These are phyloP conservation scores for Mesorhabditis sp. DNA, from an alignment of 2,888 invertebrate species.

Conservation along the genomic window DNA sequence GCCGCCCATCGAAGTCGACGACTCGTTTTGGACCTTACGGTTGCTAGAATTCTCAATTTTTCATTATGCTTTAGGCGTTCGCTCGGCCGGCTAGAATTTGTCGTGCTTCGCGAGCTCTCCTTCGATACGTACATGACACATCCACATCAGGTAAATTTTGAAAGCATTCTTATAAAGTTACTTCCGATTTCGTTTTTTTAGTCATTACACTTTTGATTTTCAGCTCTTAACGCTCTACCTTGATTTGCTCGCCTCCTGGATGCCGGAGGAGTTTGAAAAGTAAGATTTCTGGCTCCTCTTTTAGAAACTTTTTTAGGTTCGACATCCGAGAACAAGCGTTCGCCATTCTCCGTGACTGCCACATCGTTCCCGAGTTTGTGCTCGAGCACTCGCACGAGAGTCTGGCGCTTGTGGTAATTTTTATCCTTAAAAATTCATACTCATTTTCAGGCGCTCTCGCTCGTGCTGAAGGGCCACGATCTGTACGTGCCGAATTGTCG, in stretches of 20 bases:
- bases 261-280: conserved; percentile 14
- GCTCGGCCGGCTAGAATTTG: conserved; percentile 17
- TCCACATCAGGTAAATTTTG: conserved; percentile 13
- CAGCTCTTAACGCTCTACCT: conserved; percentile 16
- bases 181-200: not conserved
- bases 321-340: not conserved
- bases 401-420: conserved; percentile 14
- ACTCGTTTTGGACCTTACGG: conserved; percentile 10
- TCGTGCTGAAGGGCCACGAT: conserved; percentile 10
- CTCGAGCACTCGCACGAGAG: conserved; percentile 9
- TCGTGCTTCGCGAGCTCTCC: conserved; percentile 15
- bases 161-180: not conserved
- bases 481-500: conserved; percentile 12
- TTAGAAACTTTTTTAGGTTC: not conserved
- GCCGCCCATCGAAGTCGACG: conserved; percentile 8
- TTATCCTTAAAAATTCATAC: not conserved
- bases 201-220: conserved; percentile 5
- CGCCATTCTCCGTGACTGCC: conserved; percentile 12
- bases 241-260: conserved; percentile 15
- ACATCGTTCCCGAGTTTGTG: conserved; percentile 11
- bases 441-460: conserved; percentile 7
- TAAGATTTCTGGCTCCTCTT: not conserved
- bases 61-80: not conserved
- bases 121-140: conserved; percentile 14
- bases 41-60: not conserved